Conservation (phyloP, 1,140 invertebrate genomes). For the Diachasma alloeum region DNA sequence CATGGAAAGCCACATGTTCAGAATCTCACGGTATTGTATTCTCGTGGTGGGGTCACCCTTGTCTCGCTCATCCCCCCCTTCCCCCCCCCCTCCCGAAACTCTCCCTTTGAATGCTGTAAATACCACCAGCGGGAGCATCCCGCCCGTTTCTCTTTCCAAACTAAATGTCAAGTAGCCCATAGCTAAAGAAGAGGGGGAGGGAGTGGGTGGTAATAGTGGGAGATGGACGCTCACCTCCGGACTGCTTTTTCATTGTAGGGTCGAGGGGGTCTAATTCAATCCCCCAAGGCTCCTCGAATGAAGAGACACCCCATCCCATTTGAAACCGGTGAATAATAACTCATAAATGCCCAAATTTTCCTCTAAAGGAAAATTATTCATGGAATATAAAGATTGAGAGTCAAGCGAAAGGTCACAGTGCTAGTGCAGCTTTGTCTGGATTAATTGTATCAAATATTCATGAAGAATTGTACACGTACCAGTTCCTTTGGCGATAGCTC, state of each 20-base stretch:
- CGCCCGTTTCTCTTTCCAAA: constrained; percentile 21
- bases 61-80: neutral
- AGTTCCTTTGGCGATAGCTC: constrained; percentile 94
- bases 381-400: neutral
- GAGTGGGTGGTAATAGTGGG: neutral
- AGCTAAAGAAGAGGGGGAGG: neutral
- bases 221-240: constrained; percentile 8
- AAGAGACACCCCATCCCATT: neutral
- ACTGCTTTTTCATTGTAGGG: neutral
- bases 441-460: neutral
- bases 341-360: constrained; percentile 10
- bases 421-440: neutral
- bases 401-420: neutral
- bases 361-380: neutral
- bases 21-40: constrained; percentile 58
- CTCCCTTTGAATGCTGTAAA: constrained; percentile 37
- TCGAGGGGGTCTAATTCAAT: constrained; percentile 52
- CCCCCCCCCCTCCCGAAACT: constrained; percentile 21
- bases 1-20: constrained; percentile 49
- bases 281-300: constrained; percentile 28
- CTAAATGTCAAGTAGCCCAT: constrained; percentile 60
- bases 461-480: constrained; percentile 68
- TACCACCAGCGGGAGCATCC: constrained; percentile 41
- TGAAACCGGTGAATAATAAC: constrained; percentile 14
- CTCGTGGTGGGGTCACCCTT: constrained; percentile 18